phyloP scores from a whole-genome alignment of 2,797 vertebrate species.

The Alosa sapidissima region DNA sequence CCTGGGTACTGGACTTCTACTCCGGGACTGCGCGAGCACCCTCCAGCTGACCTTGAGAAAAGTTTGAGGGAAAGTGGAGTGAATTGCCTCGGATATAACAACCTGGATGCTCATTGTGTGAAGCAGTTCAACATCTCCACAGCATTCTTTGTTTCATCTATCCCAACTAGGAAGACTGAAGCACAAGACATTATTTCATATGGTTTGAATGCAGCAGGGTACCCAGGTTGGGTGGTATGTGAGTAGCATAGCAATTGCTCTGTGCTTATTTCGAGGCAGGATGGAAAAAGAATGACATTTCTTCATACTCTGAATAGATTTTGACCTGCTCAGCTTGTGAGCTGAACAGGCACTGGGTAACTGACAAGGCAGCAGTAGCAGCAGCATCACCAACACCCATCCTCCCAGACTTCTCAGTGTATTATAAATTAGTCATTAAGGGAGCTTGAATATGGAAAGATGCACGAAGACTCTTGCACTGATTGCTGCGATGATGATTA shows the following conservation, averaged over 20 bases:
- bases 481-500: background rate
- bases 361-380: background rate
- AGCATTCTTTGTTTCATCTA: background rate
- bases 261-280: background rate
- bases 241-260: background rate
- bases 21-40: background rate
- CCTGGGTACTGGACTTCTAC: background rate
- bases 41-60: background rate
- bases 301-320: background rate
- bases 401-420: background rate
- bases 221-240: background rate
- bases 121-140: background rate
- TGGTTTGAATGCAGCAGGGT: background rate
- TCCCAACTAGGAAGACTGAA: background rate
- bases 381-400: background rate
- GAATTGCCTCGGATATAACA: conserved; percentile 18
- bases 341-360: background rate
- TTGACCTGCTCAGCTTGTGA: conserved; percentile 7
- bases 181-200: background rate
- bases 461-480: background rate
- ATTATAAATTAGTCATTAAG: background rate
- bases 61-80: conserved; percentile 3
- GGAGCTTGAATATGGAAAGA: background rate
- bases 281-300: background rate
- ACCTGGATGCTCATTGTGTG: conserved; percentile 4